These are phyloP conservation scores for Capra hircus DNA, from an alignment of 2,113 vertebrate genomes.

Conservation along the genomic window DNA sequence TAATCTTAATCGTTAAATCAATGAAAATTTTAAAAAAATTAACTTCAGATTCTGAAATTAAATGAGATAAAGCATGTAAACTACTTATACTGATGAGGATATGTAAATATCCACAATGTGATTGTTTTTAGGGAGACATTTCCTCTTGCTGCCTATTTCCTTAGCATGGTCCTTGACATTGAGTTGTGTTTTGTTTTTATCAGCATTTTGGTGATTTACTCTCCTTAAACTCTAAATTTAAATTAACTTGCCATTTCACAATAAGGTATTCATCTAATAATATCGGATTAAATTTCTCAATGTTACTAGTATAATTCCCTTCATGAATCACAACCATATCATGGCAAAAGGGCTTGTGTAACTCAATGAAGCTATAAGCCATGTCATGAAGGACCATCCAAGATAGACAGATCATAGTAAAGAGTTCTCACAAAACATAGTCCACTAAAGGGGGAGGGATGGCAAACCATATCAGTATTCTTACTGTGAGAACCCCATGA, in stretches of 20 bases:
- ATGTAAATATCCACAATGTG: neutral
- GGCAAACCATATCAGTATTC: too few relatives aligned
- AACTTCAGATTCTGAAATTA: neutral
- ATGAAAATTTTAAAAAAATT: neutral
- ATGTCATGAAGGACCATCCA: too few relatives aligned
- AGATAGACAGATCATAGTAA: too few relatives aligned
- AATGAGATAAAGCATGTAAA: neutral
- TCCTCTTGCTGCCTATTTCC: neutral
- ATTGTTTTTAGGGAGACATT: neutral
- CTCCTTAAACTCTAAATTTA: neutral
- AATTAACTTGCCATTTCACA: neutral
- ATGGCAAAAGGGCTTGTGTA: neutral
- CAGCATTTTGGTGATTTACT: neutral
- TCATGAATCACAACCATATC: neutral
- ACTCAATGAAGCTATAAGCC: too few relatives aligned
- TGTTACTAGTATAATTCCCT: neutral
- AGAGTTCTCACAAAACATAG: too few relatives aligned
- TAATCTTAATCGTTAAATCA: neutral
- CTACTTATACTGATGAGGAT: neutral
- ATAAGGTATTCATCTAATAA: neutral
- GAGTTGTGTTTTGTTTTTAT: neutral
- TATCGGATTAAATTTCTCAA: neutral
- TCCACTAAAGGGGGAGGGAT: too few relatives aligned
- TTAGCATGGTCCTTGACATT: neutral
- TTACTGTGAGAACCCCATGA: too few relatives aligned